These are phyloP conservation scores for Gallinago solitaria DNA, from an alignment of 2,797 vertebrate genomes.

Conservation along the genomic window DNA sequence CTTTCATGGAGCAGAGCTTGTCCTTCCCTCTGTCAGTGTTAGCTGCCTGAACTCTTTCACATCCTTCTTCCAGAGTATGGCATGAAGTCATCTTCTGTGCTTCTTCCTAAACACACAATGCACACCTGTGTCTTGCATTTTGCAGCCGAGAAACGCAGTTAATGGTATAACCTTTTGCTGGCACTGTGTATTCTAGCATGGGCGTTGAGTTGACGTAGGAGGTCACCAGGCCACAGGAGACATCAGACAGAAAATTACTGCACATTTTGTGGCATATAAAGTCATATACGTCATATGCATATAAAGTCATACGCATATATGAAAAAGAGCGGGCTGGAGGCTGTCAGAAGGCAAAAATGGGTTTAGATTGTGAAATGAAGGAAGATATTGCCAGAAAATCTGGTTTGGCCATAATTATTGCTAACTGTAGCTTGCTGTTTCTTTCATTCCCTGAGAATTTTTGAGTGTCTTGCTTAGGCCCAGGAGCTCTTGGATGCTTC, in stretches of 20 bases:
- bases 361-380: not conserved
- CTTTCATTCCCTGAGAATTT: not conserved
- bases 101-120: not conserved
- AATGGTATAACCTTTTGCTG: not conserved
- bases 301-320: fast-evolving
- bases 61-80: not conserved
- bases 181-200: fast-evolving
- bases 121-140: not conserved
- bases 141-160: not conserved
- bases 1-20: not conserved
- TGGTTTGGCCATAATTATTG: not conserved
- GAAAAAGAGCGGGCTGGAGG: not conserved
- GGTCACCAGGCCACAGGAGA: not conserved
- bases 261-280: fast-evolving
- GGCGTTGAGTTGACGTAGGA: not conserved
- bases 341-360: not conserved
- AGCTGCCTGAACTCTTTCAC: not conserved
- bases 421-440: not conserved
- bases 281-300: too few species aligned
- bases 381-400: not conserved
- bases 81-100: not conserved
- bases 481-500: not conserved
- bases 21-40: not conserved
- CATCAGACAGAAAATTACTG: not conserved
- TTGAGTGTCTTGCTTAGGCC: not conserved